Percentiles rank a stretch among this genome's conserved stretches.
Conservation (phyloP, 2,797 vertebrate species). For the Hylomyscus alleni region DNA sequence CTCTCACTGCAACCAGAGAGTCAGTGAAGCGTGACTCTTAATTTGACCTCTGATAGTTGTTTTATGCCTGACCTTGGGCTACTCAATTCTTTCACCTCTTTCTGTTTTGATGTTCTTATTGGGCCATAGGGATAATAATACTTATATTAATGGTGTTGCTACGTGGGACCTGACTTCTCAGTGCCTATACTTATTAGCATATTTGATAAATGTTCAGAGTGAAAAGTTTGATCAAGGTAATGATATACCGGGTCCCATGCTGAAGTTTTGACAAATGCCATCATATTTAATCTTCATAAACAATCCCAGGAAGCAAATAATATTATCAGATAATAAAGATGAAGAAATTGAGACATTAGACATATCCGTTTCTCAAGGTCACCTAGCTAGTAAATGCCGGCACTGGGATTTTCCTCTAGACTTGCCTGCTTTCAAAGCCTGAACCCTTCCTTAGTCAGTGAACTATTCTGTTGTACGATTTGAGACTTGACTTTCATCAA, state of each 20-base stretch:
- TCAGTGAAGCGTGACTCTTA: not conserved
- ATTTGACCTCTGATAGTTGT: slow-evolving; percentile 12
- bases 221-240: slow-evolving; percentile 34
- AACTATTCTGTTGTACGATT: slow-evolving; percentile 57
- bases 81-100: slow-evolving; percentile 20
- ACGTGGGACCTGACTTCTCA: not conserved
- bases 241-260: not conserved
- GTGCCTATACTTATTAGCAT: not conserved
- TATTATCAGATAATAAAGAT: slow-evolving; percentile 32
- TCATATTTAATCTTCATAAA: slow-evolving; percentile 53
- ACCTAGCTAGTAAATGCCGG: slow-evolving; percentile 21
- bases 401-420: slow-evolving; percentile 50
- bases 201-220: slow-evolving; percentile 19
- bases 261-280: slow-evolving; percentile 51
- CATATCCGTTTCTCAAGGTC: slow-evolving; percentile 47
- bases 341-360: slow-evolving; percentile 42
- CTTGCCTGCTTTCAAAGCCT: slow-evolving; percentile 46
- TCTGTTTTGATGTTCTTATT: slow-evolving; percentile 53
- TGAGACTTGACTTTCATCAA: slow-evolving; percentile 72
- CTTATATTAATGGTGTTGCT: not conserved
- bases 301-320: slow-evolving; percentile 34
- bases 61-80: slow-evolving; percentile 23
- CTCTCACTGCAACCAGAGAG: slow-evolving; percentile 24
- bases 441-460: slow-evolving; percentile 20
- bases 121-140: not conserved